These are phyloP conservation scores for Onychorhynchus coronatus DNA, from an alignment of 2,113 vertebrate species.

Conservation along the genomic window DNA sequence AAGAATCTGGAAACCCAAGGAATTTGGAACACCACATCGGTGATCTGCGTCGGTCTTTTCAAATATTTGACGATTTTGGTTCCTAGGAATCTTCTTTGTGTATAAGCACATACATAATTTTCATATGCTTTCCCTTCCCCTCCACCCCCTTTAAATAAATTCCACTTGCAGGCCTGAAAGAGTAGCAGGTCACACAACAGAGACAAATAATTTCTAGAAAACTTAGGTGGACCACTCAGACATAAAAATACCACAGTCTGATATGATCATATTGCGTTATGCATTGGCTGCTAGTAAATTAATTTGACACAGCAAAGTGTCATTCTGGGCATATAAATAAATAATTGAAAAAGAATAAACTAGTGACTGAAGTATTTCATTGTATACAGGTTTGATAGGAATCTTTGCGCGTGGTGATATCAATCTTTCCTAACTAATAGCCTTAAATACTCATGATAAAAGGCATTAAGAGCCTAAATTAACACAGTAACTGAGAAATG, in stretches of 20 bases:
- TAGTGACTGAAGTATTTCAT: background rate
- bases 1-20: background rate
- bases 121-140: background rate
- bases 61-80: background rate
- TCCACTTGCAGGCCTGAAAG: background rate
- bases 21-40: background rate
- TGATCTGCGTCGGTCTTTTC: background rate
- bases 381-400: background rate
- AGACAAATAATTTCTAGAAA: background rate
- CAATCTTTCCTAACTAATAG: background rate
- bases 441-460: background rate
- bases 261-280: background rate
- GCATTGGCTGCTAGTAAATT: background rate
- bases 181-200: background rate
- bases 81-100: background rate
- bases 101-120: background rate
- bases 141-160: background rate
- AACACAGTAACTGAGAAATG: background rate
- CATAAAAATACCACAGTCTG: background rate
- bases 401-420: background rate
- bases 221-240: background rate
- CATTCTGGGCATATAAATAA: background rate
- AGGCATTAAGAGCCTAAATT: conserved; percentile 5
- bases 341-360: background rate
- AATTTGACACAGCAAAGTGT: background rate